Evolutionary conservation across 1,140 invertebrate species (phyloP).

Genomic region (Drosophila santomea): DNA sequence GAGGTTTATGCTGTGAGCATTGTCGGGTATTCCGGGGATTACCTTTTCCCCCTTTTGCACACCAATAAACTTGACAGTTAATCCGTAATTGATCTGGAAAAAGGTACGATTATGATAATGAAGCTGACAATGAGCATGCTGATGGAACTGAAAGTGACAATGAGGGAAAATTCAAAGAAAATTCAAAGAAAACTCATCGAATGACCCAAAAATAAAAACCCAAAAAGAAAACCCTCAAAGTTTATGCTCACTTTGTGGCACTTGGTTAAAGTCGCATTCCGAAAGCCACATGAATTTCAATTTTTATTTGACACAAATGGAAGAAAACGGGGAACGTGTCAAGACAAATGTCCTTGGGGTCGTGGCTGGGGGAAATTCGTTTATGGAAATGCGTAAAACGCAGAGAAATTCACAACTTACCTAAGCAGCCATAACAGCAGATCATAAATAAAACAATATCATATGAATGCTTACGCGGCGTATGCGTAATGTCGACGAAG

Average conservation of each 20-base stretch:
- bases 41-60: constrained; percentile 43
- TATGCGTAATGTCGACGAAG: constrained; percentile 6
- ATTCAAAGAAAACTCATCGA: constrained; percentile 11
- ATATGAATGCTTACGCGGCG: constrained; percentile 62
- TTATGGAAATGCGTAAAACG: constrained; percentile 77
- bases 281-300: constrained; percentile 71
- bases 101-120: constrained; percentile 56
- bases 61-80: constrained; percentile 77
- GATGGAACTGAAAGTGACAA: constrained; percentile 33
- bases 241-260: constrained; percentile 32
- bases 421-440: constrained; percentile 63
- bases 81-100: constrained; percentile 80
- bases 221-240: constrained; percentile 38
- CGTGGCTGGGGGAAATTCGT: constrained; percentile 43
- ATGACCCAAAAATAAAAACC: constrained; percentile 40
- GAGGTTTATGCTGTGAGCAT: constrained; percentile 32
- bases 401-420: constrained; percentile 64
- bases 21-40: constrained; percentile 59
- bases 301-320: constrained; percentile 51
- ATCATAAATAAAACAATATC: constrained; percentile 83
- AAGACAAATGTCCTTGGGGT: constrained; percentile 63
- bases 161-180: constrained; percentile 9
- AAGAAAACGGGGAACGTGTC: constrained; percentile 48
- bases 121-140: constrained; percentile 47
- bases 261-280: constrained; percentile 22